Percentiles rank a stretch among this genome's conserved stretches.
Evolutionary conservation across 2,113 vertebrate genomes (phyloP).

Genomic region (Sorex araneus): DNA sequence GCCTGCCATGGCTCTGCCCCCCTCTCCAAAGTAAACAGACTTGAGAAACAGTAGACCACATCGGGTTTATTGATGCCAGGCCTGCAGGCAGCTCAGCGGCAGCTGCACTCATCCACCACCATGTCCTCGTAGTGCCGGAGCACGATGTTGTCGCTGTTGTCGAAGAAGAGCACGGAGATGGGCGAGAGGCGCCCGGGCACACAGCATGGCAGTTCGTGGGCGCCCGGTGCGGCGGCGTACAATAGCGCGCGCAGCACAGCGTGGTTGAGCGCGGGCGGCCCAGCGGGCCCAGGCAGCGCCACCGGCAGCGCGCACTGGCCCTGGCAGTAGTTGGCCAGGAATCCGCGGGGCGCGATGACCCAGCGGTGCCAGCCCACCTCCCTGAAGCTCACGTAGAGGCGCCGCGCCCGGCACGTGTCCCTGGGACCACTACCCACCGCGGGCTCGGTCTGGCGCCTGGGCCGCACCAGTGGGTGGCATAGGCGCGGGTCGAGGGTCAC

Average conservation of each 20-base stretch:
- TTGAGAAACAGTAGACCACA: too few species aligned
- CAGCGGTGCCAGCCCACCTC: slow-evolving; percentile 98
- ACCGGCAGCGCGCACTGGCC: slow-evolving; percentile 95
- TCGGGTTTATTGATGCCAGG: too few species aligned
- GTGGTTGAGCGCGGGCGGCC: slow-evolving; percentile 96
- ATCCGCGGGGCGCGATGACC: slow-evolving; percentile 97
- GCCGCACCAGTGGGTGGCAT: slow-evolving; percentile 85
- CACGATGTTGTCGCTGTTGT: slow-evolving; percentile 97
- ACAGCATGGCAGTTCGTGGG: slow-evolving; percentile 94
- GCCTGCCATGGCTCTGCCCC: too few species aligned
- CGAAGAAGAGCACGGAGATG: slow-evolving; percentile 98
- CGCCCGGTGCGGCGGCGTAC: slow-evolving; percentile 91
- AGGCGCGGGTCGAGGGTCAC: slow-evolving; percentile 92
- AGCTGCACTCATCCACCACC: slow-evolving; percentile 98
- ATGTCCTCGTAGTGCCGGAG: slow-evolving; percentile 97
- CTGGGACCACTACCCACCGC: slow-evolving; percentile 66
- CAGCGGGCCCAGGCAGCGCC: slow-evolving; percentile 86
- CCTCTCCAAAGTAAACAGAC: too few species aligned
- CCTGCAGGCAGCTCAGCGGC: slow-evolving; percentile 87
- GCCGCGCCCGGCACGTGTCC: slow-evolving; percentile 92
- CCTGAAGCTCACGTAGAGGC: slow-evolving; percentile 95
- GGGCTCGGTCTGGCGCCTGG: slow-evolving; percentile 84
- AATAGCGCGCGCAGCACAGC: slow-evolving; percentile 96
- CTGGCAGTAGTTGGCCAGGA: slow-evolving; percentile 96
- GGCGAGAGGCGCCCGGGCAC: slow-evolving; percentile 95